Evolutionary conservation across 2,113 vertebrate species (phyloP).

Genomic region (Polypterus bichir): DNA sequence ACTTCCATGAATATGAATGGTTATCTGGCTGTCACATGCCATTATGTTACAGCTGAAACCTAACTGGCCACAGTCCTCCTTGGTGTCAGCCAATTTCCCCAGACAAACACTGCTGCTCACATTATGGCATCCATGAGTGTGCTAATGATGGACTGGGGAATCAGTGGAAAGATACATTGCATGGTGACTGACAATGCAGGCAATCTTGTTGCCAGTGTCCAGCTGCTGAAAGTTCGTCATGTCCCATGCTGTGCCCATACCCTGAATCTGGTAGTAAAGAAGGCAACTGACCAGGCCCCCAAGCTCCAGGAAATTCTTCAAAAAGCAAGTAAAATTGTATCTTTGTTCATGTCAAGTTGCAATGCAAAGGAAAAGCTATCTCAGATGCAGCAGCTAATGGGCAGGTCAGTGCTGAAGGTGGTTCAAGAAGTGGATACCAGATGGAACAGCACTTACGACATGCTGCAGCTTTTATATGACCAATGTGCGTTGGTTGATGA

Average conservation of each 20-base stretch:
- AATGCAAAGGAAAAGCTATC: too few species aligned
- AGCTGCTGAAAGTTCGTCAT: background rate
- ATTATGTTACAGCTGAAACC: background rate
- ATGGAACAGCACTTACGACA: too few species aligned
- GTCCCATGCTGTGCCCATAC: constrained; percentile 3
- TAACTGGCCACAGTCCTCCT: background rate
- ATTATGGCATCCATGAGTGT: background rate
- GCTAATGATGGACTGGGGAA: background rate
- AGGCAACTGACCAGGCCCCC: constrained; percentile 8
- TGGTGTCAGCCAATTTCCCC: background rate
- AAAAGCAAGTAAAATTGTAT: background rate
- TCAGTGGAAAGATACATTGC: constrained; percentile 3
- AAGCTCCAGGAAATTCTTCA: constrained; percentile 3
- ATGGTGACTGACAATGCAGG: constrained; percentile 1
- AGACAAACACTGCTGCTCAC: constrained; percentile 4
- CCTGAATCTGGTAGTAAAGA: constrained; percentile 13
- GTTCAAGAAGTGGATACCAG: too few species aligned
- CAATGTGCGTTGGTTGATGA: too few species aligned
- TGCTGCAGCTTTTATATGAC: too few species aligned
- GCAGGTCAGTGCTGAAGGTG: too few species aligned
- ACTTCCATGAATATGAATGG: too few species aligned
- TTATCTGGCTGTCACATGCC: background rate
- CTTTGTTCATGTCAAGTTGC: background rate
- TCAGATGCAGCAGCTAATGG: too few species aligned
- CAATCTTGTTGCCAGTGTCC: constrained; percentile 12